Base-by-base conservation (phyloP, 2,113 vertebrate genomes). In the Elaphurus davidianus region DNA sequence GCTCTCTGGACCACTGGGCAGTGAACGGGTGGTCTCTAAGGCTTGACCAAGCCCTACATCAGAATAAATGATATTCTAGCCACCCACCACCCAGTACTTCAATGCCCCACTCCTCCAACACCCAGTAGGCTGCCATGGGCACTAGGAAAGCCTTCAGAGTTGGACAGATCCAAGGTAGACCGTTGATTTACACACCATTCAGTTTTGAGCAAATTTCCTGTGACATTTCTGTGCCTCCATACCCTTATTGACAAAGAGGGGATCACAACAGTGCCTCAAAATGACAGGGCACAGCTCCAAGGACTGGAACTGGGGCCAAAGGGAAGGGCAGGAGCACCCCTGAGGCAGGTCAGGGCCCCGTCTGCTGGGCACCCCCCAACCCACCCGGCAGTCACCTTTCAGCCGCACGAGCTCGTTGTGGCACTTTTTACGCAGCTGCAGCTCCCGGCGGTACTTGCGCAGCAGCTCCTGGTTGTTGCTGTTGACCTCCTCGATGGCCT, bases 341-440 rank as follows among this genome's bases (percentile, higher is more conserved):
- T 0, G 0, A 67, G 78, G 91, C 55, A 5, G 45, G 30, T 0
- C 0, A 0, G 8, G 47, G 47, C 12, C 30, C 43, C 33, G 17
- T 1, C 1, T 0, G 3, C 36, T 0, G 2, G 30, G 82, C 33
- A 1, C 2, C 62, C 23, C n/a, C 33, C 19, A 6, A 7, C 60
- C 28, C 1, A 1, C 0, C 64, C 13, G 0, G 16, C 0, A 10
- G 82, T 74, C 95, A 99, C 99, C 99, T 99, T 99, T 99, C 87
- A 99, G 99, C 81, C 99, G 99, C 96, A 99, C 99, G 30, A 99
- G 99, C 98, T 99, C 99, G 0, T 99, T 99, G 99, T 99, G 99
- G 92, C 99, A 99, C 88, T 99, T 99, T 99, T 99, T 99, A 96
- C 99, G 99, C 97, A 99, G 99, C 98, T 99, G 99, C 99, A 99